These are phyloP conservation scores for Lynx canadensis DNA, from an alignment of 2,113 vertebrate species.

Conservation along the genomic window DNA sequence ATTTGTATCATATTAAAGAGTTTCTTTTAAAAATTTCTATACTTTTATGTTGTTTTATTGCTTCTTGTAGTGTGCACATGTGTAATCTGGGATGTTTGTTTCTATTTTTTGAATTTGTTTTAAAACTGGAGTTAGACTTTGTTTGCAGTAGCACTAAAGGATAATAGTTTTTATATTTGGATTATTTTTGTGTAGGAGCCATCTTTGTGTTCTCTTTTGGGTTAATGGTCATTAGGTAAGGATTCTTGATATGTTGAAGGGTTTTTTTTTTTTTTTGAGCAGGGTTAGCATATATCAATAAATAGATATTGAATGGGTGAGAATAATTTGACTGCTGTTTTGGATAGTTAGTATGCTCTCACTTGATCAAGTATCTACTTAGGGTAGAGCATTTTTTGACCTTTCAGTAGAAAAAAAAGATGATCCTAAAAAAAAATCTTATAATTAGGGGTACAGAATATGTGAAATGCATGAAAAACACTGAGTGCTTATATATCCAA, in stretches of 20 bases:
- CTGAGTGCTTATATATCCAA: background rate
- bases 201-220: background rate
- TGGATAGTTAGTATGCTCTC: conserved; percentile 3
- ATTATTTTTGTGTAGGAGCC: background rate
- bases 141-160: background rate
- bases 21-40: background rate
- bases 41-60: conserved; percentile 23
- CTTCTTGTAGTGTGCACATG: background rate
- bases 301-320: background rate
- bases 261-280: background rate
- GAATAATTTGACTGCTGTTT: background rate
- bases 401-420: background rate
- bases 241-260: background rate
- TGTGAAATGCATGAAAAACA: conserved; percentile 1
- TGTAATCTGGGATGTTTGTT: background rate
- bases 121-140: conserved; percentile 16
- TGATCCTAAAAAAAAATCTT: background rate
- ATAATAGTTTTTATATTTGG: conserved; percentile 8
- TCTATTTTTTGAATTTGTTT: conserved; percentile 32
- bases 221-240: background rate
- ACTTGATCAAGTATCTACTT: background rate
- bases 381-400: background rate
- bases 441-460: background rate
- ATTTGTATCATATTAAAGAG: background rate
- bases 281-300: background rate